Percentiles rank a stretch among this genome's conserved stretches.
Conservation (phyloP, 2,888 invertebrate genomes). For the Alitta virens region DNA sequence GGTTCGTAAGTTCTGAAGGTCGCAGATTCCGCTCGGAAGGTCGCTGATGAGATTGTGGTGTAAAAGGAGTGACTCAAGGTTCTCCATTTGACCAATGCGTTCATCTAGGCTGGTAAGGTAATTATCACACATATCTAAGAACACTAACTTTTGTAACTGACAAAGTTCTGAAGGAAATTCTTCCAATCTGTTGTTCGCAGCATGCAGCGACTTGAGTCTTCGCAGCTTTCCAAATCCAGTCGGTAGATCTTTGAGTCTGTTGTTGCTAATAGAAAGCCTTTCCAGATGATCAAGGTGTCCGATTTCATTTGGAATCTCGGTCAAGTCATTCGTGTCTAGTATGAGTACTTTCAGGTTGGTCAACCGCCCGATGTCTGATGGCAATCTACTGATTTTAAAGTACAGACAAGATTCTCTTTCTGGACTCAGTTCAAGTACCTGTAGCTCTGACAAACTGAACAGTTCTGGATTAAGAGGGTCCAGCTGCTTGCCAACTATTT, state of each 20-base stretch:
- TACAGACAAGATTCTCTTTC: slow-evolving; percentile 53
- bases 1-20: slow-evolving; percentile 50
- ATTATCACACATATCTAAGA: slow-evolving; percentile 58
- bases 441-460: slow-evolving; percentile 50
- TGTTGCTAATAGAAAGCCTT: slow-evolving; percentile 54
- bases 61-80: slow-evolving; percentile 51
- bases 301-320: slow-evolving; percentile 45
- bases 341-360: slow-evolving; percentile 48
- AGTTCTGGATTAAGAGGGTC: slow-evolving; percentile 41
- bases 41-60: slow-evolving; percentile 50
- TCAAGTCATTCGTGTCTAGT: slow-evolving; percentile 54
- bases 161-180: slow-evolving; percentile 48
- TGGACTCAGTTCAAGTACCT: slow-evolving; percentile 55
- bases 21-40: slow-evolving; percentile 51
- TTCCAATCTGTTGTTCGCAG: slow-evolving; percentile 56
- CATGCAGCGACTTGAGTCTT: slow-evolving; percentile 47
- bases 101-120: slow-evolving; percentile 40
- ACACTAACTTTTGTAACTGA: slow-evolving; percentile 43
- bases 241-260: slow-evolving; percentile 43
- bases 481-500: slow-evolving; percentile 50
- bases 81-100: slow-evolving; percentile 47
- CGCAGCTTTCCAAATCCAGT: slow-evolving; percentile 40
- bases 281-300: slow-evolving; percentile 45
- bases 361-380: slow-evolving; percentile 44
- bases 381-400: slow-evolving; percentile 46